Conservation (phyloP, 2,888 invertebrate genomes). For the Caprella mutica region DNA sequence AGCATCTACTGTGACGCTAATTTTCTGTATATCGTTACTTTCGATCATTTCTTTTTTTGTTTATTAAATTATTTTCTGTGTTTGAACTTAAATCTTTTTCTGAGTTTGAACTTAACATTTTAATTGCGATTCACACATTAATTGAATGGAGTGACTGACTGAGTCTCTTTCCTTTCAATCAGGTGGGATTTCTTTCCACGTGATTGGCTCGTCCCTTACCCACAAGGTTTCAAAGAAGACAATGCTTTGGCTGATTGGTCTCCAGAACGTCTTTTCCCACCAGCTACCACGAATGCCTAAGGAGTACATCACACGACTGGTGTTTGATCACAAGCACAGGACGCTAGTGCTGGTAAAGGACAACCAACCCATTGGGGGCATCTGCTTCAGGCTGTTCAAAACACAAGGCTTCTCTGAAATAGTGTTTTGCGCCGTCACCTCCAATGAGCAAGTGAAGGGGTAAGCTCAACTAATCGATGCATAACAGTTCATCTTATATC, state of each 20-base stretch:
- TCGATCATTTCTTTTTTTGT: no score
- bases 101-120: no score
- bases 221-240: slow-evolving; percentile 76
- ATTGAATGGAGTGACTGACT: no score
- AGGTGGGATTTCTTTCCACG: slow-evolving; percentile 84
- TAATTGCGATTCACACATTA: no score
- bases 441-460: slow-evolving; percentile 79
- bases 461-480: slow-evolving; percentile 43
- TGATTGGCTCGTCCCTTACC: slow-evolving; percentile 83
- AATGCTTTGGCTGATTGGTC: slow-evolving; percentile 81
- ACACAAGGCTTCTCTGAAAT: slow-evolving; percentile 95
- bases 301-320: slow-evolving; percentile 87
- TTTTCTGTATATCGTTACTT: no score
- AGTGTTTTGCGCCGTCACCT: slow-evolving; percentile 94
- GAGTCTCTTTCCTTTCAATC: no score
- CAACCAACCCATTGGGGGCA: slow-evolving; percentile 87
- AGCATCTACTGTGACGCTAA: no score
- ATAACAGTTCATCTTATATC: no score
- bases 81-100: no score
- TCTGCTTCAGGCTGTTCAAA: slow-evolving; percentile 90
- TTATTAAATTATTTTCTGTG: no score
- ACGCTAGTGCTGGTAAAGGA: slow-evolving; percentile 83
- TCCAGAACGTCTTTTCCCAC: slow-evolving; percentile 89
- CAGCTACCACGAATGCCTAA: slow-evolving; percentile 95
- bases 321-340: slow-evolving; percentile 91